phyloP scores from a whole-genome alignment of 2,113 vertebrate genomes.

The Ivindomyrus marchei region DNA sequence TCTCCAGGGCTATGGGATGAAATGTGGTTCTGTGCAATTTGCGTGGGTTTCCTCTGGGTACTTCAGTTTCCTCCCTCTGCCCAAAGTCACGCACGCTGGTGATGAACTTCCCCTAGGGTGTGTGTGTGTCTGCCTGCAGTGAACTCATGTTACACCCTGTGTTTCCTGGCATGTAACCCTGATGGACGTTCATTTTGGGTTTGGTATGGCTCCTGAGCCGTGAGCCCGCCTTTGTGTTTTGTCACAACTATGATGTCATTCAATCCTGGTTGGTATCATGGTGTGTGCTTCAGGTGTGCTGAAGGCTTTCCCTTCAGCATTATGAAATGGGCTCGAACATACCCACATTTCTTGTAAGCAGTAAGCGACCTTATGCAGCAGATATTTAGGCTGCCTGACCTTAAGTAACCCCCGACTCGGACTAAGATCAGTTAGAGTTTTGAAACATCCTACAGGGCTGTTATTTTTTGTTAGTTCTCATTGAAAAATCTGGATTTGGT shows the following conservation, averaged over 20 bases:
- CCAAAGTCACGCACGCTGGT: neutral
- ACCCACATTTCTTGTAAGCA: neutral
- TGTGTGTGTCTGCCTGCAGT: neutral
- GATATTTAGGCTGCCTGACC: neutral
- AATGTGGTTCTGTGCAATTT: neutral
- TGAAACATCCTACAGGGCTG: neutral
- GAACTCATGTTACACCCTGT: neutral
- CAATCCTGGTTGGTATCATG: neutral
- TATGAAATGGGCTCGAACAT: neutral
- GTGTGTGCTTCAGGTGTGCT: neutral
- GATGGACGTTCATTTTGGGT: neutral
- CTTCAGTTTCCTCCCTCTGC: neutral
- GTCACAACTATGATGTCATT: neutral
- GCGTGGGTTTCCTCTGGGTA: neutral
- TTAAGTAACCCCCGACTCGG: neutral
- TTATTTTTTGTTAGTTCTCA: neutral
- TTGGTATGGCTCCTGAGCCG: neutral
- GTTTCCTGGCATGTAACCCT: neutral
- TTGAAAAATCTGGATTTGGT: neutral
- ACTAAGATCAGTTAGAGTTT: neutral
- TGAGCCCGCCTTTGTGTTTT: neutral
- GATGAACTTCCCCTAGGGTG: neutral
- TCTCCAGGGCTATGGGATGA: neutral
- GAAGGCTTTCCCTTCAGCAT: neutral
- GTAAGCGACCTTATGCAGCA: neutral